phyloP scores from a whole-genome alignment of 2,113 vertebrate species.

The Tenrec ecaudatus region DNA sequence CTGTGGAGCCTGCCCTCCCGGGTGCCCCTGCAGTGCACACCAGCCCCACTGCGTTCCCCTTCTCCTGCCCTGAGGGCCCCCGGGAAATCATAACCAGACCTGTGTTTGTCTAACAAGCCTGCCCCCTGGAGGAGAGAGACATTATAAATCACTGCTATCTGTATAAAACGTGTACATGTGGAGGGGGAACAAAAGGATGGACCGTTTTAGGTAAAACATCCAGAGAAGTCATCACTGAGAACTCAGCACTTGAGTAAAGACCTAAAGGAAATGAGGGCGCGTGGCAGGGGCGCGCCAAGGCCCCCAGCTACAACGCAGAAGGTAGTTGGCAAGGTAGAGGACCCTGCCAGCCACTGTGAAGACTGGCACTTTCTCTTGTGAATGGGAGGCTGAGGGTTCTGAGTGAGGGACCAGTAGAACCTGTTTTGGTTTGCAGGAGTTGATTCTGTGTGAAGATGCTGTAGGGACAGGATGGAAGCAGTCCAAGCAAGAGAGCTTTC shows the following conservation, averaged over 20 bases:
- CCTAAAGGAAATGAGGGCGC: not conserved
- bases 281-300: not conserved
- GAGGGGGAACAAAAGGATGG: not conserved
- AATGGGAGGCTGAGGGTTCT: not conserved
- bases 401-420: not conserved
- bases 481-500: not conserved
- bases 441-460: not conserved
- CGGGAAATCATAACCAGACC: not conserved
- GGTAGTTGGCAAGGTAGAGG: no score
- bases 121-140: no score
- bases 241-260: not conserved
- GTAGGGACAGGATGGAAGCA: not conserved
- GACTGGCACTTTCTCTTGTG: not conserved
- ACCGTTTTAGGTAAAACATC: not conserved
- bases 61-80: not conserved
- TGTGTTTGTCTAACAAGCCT: not conserved
- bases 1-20: not conserved
- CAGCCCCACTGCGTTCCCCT: not conserved
- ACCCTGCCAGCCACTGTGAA: not conserved
- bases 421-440: not conserved
- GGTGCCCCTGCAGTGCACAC: no score
- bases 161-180: not conserved
- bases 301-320: no score
- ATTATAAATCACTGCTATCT: not conserved
- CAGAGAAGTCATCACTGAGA: not conserved